A percentile compares a stretch with the other conserved stretches of the same genome.
Conservation (phyloP, 1,140 invertebrate genomes). For the Scaptodrosophila lebanonensis region DNA sequence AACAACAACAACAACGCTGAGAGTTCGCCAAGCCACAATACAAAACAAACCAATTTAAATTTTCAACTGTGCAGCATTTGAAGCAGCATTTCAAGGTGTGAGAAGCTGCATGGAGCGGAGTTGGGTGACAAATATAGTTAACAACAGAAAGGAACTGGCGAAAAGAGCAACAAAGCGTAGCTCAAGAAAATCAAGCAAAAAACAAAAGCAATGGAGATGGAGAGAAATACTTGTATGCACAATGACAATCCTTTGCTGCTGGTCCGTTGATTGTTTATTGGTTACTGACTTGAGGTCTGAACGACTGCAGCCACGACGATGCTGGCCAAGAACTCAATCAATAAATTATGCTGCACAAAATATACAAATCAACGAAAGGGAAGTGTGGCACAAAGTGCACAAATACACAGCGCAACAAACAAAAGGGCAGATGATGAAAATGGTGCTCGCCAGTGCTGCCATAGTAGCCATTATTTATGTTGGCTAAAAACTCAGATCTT, state of each 20-base stretch:
- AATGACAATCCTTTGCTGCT: conserved; percentile 65
- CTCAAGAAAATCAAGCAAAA: conserved; percentile 67
- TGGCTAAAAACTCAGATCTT: too few species aligned
- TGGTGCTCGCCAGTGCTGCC: too few species aligned
- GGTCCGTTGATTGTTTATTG: not conserved
- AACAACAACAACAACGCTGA: conserved; percentile 21
- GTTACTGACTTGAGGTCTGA: not conserved
- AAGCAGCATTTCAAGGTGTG: conserved; percentile 3
- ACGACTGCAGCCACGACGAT: too few species aligned
- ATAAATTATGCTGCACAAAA: conserved; percentile 73
- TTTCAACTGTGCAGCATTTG: conserved; percentile 40
- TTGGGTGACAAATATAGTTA: conserved; percentile 33
- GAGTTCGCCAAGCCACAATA: conserved; percentile 35
- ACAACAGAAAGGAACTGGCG: conserved; percentile 45
- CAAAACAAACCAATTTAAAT: conserved; percentile 75
- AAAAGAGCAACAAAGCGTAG: conserved; percentile 72
- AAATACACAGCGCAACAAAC: conserved; percentile 11
- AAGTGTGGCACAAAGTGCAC: conserved; percentile 35
- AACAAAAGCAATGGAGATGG: not conserved
- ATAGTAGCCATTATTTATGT: too few species aligned
- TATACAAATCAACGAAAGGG: conserved; percentile 64
- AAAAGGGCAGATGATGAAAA: not conserved
- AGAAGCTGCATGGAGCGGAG: conserved; percentile 13
- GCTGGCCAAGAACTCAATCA: conserved; percentile 70
- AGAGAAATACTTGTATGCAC: conserved; percentile 29